Conservation (phyloP, 2,797 vertebrate species). For the Anguilla obscura region DNA sequence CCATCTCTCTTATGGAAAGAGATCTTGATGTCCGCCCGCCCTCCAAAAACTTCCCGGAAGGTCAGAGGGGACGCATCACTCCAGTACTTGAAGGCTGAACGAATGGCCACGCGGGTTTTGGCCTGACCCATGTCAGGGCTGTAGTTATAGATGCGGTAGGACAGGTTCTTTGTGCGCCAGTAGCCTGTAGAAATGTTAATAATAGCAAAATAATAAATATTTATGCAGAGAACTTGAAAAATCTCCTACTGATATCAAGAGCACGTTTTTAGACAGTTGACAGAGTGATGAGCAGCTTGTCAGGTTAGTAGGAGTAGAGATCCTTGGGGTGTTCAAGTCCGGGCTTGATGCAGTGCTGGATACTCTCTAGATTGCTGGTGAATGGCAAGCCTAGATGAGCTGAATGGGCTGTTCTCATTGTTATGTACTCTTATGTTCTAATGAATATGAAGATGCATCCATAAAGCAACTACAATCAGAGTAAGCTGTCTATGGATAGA, state of each 20-base stretch:
- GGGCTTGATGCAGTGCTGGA: neutral
- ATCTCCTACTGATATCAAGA: constrained; percentile 5
- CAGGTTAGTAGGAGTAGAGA: neutral
- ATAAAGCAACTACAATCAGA: neutral
- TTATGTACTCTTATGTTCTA: neutral
- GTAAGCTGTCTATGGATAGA: neutral
- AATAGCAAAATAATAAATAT: constrained; percentile 20
- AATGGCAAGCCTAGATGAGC: too few species aligned
- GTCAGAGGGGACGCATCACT: constrained; percentile 73
- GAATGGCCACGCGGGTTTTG: constrained; percentile 67
- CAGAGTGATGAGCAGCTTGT: neutral
- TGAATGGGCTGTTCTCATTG: neutral
- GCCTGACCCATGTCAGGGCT: constrained; percentile 72
- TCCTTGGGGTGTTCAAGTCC: neutral
- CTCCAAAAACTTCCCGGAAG: constrained; percentile 77
- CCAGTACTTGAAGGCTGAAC: constrained; percentile 84
- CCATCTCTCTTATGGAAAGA: constrained; percentile 76
- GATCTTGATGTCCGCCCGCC: constrained; percentile 80
- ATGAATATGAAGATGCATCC: neutral
- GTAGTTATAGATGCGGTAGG: constrained; percentile 80
- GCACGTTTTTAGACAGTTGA: neutral
- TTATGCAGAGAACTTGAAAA: neutral
- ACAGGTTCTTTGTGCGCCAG: constrained; percentile 82
- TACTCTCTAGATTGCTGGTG: too few species aligned
- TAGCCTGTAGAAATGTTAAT: constrained; percentile 63